These are phyloP conservation scores for Resseliella maxima DNA, from an alignment of 2,888 invertebrate species.

Conservation along the genomic window DNA sequence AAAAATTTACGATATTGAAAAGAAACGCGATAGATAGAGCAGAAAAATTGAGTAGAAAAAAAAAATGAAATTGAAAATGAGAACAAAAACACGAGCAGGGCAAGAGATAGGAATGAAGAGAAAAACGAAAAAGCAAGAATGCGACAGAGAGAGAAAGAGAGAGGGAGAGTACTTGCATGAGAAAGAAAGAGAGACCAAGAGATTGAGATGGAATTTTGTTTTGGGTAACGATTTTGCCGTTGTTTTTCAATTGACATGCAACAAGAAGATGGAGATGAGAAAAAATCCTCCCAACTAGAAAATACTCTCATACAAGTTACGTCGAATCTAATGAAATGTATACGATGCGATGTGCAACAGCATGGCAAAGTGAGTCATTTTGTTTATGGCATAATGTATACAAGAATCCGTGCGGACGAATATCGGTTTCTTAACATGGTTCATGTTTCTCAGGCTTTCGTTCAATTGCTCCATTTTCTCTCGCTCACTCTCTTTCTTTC, in stretches of 20 bases:
- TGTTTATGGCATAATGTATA: slow-evolving; percentile 11
- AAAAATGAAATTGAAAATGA: too few species aligned
- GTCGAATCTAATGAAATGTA: neutral
- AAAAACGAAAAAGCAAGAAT: too few species aligned
- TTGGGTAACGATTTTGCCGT: neutral
- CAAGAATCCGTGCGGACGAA: slow-evolving; percentile 31
- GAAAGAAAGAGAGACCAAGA: too few species aligned
- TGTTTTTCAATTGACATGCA: slow-evolving; percentile 42
- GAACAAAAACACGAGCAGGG: too few species aligned
- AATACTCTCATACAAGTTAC: neutral
- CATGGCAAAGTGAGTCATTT: neutral
- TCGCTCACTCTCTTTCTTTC: too few species aligned
- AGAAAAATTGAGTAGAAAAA: too few species aligned
- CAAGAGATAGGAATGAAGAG: too few species aligned
- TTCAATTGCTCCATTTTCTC: slow-evolving; percentile 4
- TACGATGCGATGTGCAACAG: neutral
- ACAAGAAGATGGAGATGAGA: neutral
- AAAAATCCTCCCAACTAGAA: neutral
- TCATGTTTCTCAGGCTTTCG: neutral
- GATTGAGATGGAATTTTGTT: too few species aligned
- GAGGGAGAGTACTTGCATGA: too few species aligned
- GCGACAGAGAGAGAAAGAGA: too few species aligned
- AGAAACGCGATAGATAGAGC: too few species aligned
- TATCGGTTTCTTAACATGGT: slow-evolving; percentile 39
- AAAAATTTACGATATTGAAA: slow-evolving; percentile 34